Conservation (phyloP, 2,797 vertebrate species). For the Gallinago nigripennis region DNA sequence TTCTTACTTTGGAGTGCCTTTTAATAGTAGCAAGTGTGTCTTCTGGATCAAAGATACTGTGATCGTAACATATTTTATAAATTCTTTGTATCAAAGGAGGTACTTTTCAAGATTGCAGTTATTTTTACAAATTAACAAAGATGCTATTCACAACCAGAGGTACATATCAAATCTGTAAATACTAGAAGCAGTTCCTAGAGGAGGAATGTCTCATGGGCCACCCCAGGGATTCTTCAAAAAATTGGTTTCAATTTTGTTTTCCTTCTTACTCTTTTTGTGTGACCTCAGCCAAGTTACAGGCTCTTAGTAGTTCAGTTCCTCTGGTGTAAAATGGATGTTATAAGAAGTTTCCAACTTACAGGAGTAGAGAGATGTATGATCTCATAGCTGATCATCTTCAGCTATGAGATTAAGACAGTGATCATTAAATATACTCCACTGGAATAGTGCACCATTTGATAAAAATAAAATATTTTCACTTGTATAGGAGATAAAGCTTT, state of each 20-base stretch:
- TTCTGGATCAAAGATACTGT: not conserved
- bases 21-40: not conserved
- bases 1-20: not conserved
- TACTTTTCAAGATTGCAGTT: not conserved
- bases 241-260: not conserved
- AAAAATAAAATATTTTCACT: not conserved
- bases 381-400: not conserved
- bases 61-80: not conserved
- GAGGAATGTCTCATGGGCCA: not conserved
- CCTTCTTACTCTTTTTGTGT: not conserved
- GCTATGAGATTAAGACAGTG: not conserved
- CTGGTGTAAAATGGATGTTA: not conserved
- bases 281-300: not conserved
- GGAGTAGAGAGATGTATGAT: not conserved
- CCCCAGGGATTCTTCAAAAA: not conserved
- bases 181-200: not conserved
- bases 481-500: not conserved
- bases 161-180: not conserved
- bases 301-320: not conserved
- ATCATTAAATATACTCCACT: not conserved
- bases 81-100: not conserved
- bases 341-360: not conserved
- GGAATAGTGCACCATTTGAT: not conserved
- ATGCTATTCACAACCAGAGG: not conserved
- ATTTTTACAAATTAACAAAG: not conserved